Conservation (phyloP, 2,113 vertebrate species). For the Myocastor coypus region DNA sequence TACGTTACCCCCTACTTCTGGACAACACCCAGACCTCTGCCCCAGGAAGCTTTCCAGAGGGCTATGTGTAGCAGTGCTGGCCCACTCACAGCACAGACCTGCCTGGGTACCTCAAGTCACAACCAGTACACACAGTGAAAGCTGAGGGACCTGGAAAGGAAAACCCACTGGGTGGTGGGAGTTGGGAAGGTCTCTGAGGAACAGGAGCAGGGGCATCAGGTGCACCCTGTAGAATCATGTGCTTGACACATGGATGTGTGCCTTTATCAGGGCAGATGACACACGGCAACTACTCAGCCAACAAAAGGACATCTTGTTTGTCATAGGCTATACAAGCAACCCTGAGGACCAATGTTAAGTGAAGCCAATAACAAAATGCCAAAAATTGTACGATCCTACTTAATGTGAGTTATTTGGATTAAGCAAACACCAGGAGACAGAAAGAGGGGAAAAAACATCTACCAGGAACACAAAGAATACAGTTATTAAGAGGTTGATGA, state of each 20-base stretch:
- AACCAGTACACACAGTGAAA: neutral
- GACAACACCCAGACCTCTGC: neutral
- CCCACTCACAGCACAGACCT: neutral
- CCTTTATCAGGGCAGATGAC: too few species aligned
- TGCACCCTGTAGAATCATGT: neutral
- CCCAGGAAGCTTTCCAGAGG: neutral
- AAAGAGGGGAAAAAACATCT: neutral
- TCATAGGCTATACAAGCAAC: neutral
- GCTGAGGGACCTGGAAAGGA: neutral
- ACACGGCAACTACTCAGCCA: neutral
- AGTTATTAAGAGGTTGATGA: neutral
- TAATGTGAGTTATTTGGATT: neutral
- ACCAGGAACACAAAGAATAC: neutral
- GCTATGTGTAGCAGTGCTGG: neutral
- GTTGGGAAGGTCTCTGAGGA: neutral
- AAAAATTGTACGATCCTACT: too few species aligned
- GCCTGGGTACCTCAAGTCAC: neutral
- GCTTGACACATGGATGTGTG: rapidly evolving
- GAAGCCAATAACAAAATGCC: neutral
- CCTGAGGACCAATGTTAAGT: neutral
- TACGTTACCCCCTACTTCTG: neutral
- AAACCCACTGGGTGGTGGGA: neutral
- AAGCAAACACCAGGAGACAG: neutral
- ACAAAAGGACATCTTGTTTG: neutral
- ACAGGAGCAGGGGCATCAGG: neutral